Evolutionary conservation across 2,888 invertebrate genomes (phyloP).

Genomic region (Meliscaeva auricollis): DNA sequence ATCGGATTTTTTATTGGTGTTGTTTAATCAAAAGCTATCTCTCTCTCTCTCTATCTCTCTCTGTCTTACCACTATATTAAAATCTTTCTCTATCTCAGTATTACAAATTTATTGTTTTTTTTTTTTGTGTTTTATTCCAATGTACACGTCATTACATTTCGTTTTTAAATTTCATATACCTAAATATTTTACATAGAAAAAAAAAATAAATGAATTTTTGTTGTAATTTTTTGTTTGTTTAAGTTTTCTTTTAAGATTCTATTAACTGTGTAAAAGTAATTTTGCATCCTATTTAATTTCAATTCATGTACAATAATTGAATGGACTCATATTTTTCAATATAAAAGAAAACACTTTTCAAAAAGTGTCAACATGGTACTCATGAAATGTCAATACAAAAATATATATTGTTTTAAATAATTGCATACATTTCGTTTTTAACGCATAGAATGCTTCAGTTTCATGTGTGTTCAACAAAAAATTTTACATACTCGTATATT

Average conservation of each 20-base stretch:
- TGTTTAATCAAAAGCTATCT: constrained; percentile 76
- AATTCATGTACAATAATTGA: constrained; percentile 71
- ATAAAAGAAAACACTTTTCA: constrained; percentile 14
- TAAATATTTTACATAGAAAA: constrained; percentile 1
- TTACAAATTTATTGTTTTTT: constrained; percentile 44
- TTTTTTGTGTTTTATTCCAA: constrained; percentile 46
- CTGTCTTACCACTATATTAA: constrained; percentile 40
- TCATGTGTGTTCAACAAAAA: constrained; percentile 46
- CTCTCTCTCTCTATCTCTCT: constrained; percentile 36
- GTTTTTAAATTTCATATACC: constrained; percentile 27
- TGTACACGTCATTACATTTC: constrained; percentile 50
- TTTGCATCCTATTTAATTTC: constrained; percentile 69
- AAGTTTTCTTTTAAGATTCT: constrained; percentile 25
- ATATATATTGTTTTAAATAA: constrained; percentile 2
- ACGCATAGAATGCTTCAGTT: constrained; percentile 54
- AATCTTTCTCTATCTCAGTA: constrained; percentile 64
- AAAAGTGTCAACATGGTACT: constrained; percentile 28
- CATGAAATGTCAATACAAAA: constrained; percentile 47
- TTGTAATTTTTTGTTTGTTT: constrained; percentile 14
- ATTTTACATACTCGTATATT: constrained; percentile 18
- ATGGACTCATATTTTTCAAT: constrained; percentile 52
- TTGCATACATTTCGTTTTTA: constrained; percentile 46
- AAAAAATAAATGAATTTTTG: background rate
- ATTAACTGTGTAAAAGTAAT: constrained; percentile 69
- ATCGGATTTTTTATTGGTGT: constrained; percentile 75